These are phyloP conservation scores for Sebastiscus albofasciatus DNA, from an alignment of 2,797 vertebrate species.

Conservation along the genomic window DNA sequence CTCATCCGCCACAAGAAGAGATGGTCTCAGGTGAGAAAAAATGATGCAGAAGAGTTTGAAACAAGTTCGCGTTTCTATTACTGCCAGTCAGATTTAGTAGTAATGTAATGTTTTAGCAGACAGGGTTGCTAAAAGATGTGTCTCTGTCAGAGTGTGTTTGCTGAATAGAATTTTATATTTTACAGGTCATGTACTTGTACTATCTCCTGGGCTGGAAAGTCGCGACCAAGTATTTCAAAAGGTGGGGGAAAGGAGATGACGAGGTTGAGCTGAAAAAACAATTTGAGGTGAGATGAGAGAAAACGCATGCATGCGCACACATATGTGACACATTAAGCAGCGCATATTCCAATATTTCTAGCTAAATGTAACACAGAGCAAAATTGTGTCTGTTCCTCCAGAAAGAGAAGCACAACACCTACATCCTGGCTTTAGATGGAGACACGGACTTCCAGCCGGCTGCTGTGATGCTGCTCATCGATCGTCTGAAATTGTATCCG, in stretches of 20 bases:
- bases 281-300: slow-evolving; percentile 47
- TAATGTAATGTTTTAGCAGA: background rate
- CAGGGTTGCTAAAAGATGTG: background rate
- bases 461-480: slow-evolving; percentile 79
- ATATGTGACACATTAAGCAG: background rate
- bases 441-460: slow-evolving; percentile 83
- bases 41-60: background rate
- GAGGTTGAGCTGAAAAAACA: background rate
- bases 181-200: slow-evolving; percentile 81
- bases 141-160: background rate
- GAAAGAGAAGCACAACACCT: slow-evolving; percentile 81
- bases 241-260: slow-evolving; percentile 3
- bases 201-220: slow-evolving; percentile 78
- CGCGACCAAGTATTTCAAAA: slow-evolving; percentile 50
- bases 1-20: slow-evolving; percentile 83
- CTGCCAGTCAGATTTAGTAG: background rate
- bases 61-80: background rate
- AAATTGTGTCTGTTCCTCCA: slow-evolving; percentile 7
- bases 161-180: background rate
- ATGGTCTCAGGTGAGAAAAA: slow-evolving; percentile 78
- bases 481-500: slow-evolving; percentile 79
- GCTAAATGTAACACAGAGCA: background rate
- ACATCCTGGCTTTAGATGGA: slow-evolving; percentile 80
- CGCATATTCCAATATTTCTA: background rate
- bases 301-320: background rate